phyloP scores from a whole-genome alignment of 2,888 invertebrate species.

The Patella depressa region DNA sequence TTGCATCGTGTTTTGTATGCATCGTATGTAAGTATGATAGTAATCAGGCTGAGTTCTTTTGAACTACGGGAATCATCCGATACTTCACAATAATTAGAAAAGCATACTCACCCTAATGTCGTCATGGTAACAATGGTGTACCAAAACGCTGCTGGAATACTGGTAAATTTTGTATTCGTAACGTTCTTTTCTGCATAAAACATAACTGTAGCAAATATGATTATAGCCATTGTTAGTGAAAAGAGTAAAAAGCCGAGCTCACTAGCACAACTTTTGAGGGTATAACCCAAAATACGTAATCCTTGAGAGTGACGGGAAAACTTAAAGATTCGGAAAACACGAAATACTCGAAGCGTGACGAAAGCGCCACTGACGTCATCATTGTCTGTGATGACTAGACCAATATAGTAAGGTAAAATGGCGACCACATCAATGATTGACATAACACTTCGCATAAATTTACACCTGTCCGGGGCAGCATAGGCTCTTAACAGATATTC shows the following conservation, averaged over 20 bases:
- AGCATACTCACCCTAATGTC: slow-evolving; percentile 89
- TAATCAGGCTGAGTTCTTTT: not conserved
- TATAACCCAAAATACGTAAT: slow-evolving; percentile 97
- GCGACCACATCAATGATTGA: slow-evolving; percentile 99
- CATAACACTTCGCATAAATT: slow-evolving; percentile 98
- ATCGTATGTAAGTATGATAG: not conserved
- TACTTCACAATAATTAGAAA: slow-evolving; percentile 8
- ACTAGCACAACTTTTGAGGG: slow-evolving; percentile 98
- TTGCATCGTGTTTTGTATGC: no score
- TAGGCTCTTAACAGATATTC: slow-evolving; percentile 93
- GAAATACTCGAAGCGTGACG: slow-evolving; percentile 97
- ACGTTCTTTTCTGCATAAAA: slow-evolving; percentile 99
- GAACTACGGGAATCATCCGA: not conserved
- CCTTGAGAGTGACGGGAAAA: slow-evolving; percentile 99
- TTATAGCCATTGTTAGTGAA: slow-evolving; percentile 99
- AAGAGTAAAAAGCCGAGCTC: slow-evolving; percentile 99
- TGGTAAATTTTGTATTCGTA: slow-evolving; percentile 95
- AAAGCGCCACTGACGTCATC: slow-evolving; percentile 99
- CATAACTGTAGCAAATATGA: slow-evolving; percentile 99
- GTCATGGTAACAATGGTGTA: slow-evolving; percentile 99
- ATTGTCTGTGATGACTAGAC: slow-evolving; percentile 96
- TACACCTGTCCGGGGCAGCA: slow-evolving; percentile 98
- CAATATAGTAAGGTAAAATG: slow-evolving; percentile 98
- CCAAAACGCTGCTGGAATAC: slow-evolving; percentile 99
- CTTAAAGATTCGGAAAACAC: slow-evolving; percentile 99